A percentile compares a stretch with the other conserved stretches of the same genome.
Evolutionary conservation across 2,888 invertebrate species (phyloP).

Genomic region (Homarus gammarus): DNA sequence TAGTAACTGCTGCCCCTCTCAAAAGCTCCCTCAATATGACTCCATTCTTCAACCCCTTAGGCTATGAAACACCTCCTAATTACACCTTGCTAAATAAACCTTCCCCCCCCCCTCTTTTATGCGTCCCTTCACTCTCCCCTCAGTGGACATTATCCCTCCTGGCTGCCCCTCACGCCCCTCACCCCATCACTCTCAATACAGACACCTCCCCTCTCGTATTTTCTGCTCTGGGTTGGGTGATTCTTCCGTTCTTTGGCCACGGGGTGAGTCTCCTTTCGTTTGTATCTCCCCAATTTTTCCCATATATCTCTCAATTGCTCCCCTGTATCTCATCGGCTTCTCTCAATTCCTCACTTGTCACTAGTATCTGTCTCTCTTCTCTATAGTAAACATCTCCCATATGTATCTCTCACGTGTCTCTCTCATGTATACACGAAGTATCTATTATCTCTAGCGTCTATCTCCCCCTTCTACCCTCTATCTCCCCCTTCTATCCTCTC

Average conservation of each 20-base stretch:
- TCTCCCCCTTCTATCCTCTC: too few species aligned
- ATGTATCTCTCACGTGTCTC: too few species aligned
- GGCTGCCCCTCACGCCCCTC: neutral
- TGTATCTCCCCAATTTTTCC: neutral
- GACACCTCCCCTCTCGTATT: neutral
- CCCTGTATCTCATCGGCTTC: neutral
- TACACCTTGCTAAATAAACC: constrained; percentile 39
- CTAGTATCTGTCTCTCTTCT: too few species aligned
- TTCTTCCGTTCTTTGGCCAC: neutral
- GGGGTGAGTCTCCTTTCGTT: neutral
- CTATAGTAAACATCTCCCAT: neutral
- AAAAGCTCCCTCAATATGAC: neutral
- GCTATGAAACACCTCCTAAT: constrained; percentile 44
- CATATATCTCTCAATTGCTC: neutral
- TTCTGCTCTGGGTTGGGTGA: neutral
- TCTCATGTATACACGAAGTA: too few species aligned
- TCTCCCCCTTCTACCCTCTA: too few species aligned
- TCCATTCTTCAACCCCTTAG: neutral
- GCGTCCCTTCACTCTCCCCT: constrained; percentile 3
- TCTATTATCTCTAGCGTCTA: too few species aligned
- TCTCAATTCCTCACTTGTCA: neutral
- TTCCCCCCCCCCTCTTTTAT: constrained; percentile 34
- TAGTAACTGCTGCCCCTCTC: neutral
- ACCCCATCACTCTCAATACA: neutral
- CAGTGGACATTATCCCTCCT: constrained; percentile 1